Conservation (phyloP, 2,888 invertebrate genomes). For the Electrophaes corylata region DNA sequence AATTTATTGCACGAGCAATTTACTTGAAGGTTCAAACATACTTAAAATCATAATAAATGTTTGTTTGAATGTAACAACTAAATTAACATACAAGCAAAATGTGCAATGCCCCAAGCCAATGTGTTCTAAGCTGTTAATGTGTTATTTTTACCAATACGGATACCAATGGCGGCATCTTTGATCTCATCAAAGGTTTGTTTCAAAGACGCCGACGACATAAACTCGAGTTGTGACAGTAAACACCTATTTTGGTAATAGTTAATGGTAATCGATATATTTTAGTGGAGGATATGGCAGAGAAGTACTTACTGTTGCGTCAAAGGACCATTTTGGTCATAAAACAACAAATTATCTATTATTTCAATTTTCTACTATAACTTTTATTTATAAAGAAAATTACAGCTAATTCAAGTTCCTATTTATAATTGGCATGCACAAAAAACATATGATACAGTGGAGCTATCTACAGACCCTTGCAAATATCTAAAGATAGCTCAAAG, state of each 20-base stretch:
- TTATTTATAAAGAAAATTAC: neutral
- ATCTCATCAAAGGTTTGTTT: slow-evolving; percentile 56
- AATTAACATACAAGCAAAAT: slow-evolving; percentile 16
- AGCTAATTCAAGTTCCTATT: too few species aligned
- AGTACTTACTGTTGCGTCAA: slow-evolving; percentile 17
- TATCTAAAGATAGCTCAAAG: too few species aligned
- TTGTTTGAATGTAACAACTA: slow-evolving; percentile 4
- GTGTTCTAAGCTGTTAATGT: slow-evolving; percentile 47
- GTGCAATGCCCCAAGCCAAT: too few species aligned
- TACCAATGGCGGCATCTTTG: slow-evolving; percentile 70
- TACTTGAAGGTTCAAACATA: too few species aligned
- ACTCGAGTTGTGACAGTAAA: slow-evolving; percentile 54
- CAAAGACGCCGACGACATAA: slow-evolving; percentile 48
- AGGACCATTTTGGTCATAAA: slow-evolving; percentile 15
- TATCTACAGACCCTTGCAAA: too few species aligned
- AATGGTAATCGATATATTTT: slow-evolving; percentile 49
- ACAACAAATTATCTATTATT: neutral
- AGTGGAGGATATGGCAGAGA: slow-evolving; percentile 46
- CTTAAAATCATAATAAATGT: too few species aligned
- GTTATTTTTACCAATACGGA: slow-evolving; percentile 79
- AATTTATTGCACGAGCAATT: too few species aligned
- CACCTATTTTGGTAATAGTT: slow-evolving; percentile 47
- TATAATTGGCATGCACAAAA: too few species aligned
- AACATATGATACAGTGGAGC: too few species aligned
- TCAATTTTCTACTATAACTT: neutral